Percentiles rank a stretch among this genome's conserved stretches.
Conservation (phyloP, 2,113 vertebrate species). For the Etheostoma spectabile region DNA sequence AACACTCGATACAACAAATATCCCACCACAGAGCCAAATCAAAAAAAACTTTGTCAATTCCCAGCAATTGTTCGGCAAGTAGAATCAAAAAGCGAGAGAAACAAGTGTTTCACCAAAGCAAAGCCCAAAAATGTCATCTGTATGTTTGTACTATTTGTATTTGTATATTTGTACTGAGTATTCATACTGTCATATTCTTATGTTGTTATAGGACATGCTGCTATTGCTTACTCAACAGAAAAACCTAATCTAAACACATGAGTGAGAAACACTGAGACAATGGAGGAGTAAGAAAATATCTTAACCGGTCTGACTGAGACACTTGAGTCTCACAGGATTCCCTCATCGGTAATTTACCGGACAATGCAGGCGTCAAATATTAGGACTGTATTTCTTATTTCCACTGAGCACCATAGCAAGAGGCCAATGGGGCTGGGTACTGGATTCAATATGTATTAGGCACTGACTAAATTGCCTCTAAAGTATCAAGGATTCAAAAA, state of each 20-base stretch:
- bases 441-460: no score
- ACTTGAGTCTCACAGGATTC: conserved; percentile 5
- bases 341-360: not conserved
- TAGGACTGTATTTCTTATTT: no score
- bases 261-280: conserved; percentile 10
- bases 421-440: not conserved
- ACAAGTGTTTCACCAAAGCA: not conserved
- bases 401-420: not conserved
- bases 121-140: not conserved
- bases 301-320: not conserved
- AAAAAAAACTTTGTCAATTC: not conserved
- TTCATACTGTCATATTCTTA: not conserved
- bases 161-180: not conserved
- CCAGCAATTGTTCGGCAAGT: not conserved
- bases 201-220: not conserved
- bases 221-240: not conserved
- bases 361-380: not conserved
- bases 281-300: not conserved
- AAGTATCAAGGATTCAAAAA: no score
- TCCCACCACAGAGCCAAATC: not conserved
- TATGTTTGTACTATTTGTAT: not conserved
- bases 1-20: not conserved
- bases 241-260: not conserved
- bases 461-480: no score
- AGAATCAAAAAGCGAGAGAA: not conserved